Conservation (phyloP, 2,888 invertebrate species). For the Stegophylla sp. region DNA sequence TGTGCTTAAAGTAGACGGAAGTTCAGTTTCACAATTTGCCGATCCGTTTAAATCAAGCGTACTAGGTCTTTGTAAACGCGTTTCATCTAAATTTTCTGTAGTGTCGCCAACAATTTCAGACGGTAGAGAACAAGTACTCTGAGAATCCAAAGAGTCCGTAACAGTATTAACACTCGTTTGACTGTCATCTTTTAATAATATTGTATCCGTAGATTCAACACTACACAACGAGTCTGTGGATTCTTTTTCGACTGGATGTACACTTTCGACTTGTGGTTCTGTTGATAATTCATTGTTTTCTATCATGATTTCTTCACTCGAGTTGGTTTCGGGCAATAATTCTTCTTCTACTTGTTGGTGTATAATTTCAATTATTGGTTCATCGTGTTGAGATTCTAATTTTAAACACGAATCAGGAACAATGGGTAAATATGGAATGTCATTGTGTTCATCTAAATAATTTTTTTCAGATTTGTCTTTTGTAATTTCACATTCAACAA, state of each 20-base stretch:
- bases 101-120: conserved; percentile 42
- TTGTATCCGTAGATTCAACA: conserved; percentile 51
- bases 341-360: conserved; percentile 15
- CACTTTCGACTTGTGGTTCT: conserved; percentile 19
- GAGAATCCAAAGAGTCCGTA: conserved; percentile 55
- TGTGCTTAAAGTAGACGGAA: conserved; percentile 59
- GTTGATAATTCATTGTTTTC: neutral
- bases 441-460: conserved; percentile 12
- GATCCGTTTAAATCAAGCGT: conserved; percentile 57
- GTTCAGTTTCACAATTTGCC: conserved; percentile 51
- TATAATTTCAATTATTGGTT: neutral
- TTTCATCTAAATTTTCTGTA: conserved; percentile 27
- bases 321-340: neutral
- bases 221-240: conserved; percentile 49
- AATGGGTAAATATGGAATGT: conserved; percentile 47
- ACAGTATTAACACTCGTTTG: conserved; percentile 47
- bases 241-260: conserved; percentile 20
- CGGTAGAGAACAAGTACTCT: conserved; percentile 54
- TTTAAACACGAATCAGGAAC: conserved; percentile 36
- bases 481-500: conserved; percentile 20
- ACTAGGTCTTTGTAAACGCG: conserved; percentile 52
- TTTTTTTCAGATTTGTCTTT: conserved; percentile 25
- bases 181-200: conserved; percentile 54
- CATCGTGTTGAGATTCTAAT: conserved; percentile 27
- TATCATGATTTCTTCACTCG: neutral